Conservation (phyloP, 2,113 vertebrate genomes). For the Anhinga rufa region DNA sequence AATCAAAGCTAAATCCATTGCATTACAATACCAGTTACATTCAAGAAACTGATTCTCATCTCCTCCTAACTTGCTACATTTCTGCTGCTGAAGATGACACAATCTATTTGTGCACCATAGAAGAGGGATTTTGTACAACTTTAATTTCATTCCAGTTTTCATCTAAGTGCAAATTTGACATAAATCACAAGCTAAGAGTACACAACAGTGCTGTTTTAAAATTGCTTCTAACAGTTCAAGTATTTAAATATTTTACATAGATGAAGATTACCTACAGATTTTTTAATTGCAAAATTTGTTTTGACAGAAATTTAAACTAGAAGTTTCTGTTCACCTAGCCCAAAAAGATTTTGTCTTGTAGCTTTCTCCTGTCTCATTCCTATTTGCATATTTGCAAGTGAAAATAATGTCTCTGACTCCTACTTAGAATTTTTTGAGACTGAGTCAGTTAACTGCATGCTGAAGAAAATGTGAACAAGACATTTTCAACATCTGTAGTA, state of each 20-base stretch:
- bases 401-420: slow-evolving; percentile 31
- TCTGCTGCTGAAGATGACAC: not conserved
- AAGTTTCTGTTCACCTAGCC: not conserved
- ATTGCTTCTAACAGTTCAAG: not conserved
- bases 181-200: not conserved
- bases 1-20: not conserved
- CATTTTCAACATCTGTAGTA: slow-evolving; percentile 5
- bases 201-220: not conserved
- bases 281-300: slow-evolving; percentile 24
- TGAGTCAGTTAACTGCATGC: slow-evolving; percentile 5
- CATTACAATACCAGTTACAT: not conserved
- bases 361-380: not conserved
- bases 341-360: not conserved
- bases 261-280: not conserved
- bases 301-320: not conserved
- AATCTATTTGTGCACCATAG: not conserved
- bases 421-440: slow-evolving; percentile 1
- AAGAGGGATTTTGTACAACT: not conserved
- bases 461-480: slow-evolving; percentile 15
- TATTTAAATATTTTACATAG: not conserved
- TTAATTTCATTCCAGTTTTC: not conserved
- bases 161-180: not conserved
- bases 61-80: not conserved
- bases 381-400: slow-evolving; percentile 30
- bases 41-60: not conserved